Base-by-base conservation (phyloP, 1,140 invertebrate species). In the Cotesia glomerata region DNA sequence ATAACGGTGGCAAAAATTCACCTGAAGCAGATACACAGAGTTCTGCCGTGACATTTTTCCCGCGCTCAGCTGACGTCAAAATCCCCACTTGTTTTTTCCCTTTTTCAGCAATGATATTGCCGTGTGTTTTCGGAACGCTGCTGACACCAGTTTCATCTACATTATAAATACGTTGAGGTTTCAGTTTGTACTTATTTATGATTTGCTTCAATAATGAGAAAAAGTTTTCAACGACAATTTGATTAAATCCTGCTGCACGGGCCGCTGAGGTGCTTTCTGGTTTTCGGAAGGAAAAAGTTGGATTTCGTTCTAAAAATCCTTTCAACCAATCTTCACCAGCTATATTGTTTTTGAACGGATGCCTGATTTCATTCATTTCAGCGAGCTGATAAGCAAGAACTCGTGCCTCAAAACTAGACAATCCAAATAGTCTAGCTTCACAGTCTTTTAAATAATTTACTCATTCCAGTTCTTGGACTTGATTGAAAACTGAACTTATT, bases 141-240 rank as follows among this genome's bases (percentile, higher is more conserved):
- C 68, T 63, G n/a, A 80, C 65, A 3, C 78, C 78, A 11, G 78
- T 81, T 72, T 85, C 81, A 63, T 82, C 80, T 18, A 79, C 74
- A 71, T 85, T 83, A 39, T 34, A 77, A 51, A 78, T 76, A 70
- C 72, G 71, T 54, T 77, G 62, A 16, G 77, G 61, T n/a, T 9
- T 39, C 4, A 65, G 11, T 5, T 45, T 18, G 14, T 66, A 9
- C 8, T 51, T 4, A 45, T 52, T 14, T 26, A 65, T 65, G 4
- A 65, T 45, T 65, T 45, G 34, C 26, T 36, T 35, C n/a, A 65
- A 18, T 8, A 65, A 58, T 74, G 73, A 77, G 74, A 74, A 80
- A 64, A 62, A 77, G 67, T 72, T 81, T 72, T 56, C 71, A 26
- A 67, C 63, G 39, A 49, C 67, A 35, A 69, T 56, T 72, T 75